phyloP scores from a whole-genome alignment of 2,888 invertebrate genomes.

The Rotaria magnacalcarata region DNA sequence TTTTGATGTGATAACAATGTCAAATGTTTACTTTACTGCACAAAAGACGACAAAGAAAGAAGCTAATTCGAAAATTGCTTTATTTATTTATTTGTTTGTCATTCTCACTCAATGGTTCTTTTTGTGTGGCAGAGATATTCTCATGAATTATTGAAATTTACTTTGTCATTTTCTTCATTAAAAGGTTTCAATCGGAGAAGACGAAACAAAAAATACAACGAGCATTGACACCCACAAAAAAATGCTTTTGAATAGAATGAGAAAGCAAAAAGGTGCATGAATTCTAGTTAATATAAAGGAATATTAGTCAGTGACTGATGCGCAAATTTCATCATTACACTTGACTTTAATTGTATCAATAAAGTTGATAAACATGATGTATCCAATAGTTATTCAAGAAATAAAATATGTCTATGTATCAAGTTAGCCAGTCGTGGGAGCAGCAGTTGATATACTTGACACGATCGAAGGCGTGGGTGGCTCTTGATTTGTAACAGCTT shows the following conservation, averaged over 20 bases:
- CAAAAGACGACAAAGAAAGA: not conserved
- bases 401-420: not conserved
- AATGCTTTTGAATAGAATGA: not conserved
- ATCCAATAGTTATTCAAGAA: not conserved
- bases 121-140: not conserved
- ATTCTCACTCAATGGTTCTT: not conserved
- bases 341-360: not conserved
- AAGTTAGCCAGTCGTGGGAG: not conserved
- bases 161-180: not conserved
- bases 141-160: not conserved
- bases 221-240: not conserved
- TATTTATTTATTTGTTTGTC: not conserved
- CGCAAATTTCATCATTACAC: slow-evolving; percentile 9
- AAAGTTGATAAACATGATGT: not conserved
- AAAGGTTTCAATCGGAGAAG: not conserved
- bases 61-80: not conserved
- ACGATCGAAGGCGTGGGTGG: not conserved
- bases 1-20: not conserved
- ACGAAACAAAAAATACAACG: slow-evolving; percentile 23
- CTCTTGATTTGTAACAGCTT: not conserved
- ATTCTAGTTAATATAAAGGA: not conserved
- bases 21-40: not conserved
- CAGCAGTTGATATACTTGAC: too few relatives aligned
- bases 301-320: not conserved
- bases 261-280: not conserved